phyloP scores from a whole-genome alignment of 2,797 vertebrate species.

The Peromyscus eremicus region DNA sequence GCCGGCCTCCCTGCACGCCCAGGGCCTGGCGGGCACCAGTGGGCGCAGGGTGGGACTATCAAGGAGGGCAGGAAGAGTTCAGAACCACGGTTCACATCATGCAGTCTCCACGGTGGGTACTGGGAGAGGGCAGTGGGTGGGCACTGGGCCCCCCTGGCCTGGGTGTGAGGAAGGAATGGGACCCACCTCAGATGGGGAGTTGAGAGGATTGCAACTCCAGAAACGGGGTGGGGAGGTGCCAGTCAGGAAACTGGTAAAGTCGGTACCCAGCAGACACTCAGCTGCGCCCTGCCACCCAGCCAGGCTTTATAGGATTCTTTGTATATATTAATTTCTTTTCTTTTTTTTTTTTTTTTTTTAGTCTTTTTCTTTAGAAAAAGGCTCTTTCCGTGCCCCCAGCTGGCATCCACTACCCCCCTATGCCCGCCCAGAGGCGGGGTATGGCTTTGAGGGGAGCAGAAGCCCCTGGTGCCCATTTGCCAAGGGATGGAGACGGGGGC shows the following conservation, averaged over 20 bases:
- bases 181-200: slow-evolving; percentile 32
- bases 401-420: slow-evolving; percentile 67
- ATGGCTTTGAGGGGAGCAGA: slow-evolving; percentile 84
- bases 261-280: slow-evolving; percentile 57
- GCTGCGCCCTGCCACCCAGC: slow-evolving; percentile 52
- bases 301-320: slow-evolving; percentile 78
- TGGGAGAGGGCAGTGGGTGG: not conserved
- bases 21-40: slow-evolving; percentile 6
- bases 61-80: slow-evolving; percentile 70
- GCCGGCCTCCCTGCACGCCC: not conserved
- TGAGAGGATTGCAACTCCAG: slow-evolving; percentile 54
- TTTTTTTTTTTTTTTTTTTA: slow-evolving; percentile 80
- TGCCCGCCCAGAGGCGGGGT: slow-evolving; percentile 81
- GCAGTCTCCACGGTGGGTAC: slow-evolving; percentile 79
- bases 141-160: slow-evolving; percentile 54
- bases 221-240: not conserved
- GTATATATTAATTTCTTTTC: slow-evolving; percentile 83
- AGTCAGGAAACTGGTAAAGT: slow-evolving; percentile 31
- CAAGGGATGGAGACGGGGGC: slow-evolving; percentile 69
- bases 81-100: slow-evolving; percentile 82
- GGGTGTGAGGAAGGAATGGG: not conserved
- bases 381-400: slow-evolving; percentile 66
- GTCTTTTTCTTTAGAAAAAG: slow-evolving; percentile 84
- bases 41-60: slow-evolving; percentile 52
- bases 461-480: slow-evolving; percentile 81